A percentile compares a stretch with the other conserved stretches of the same genome.
Evolutionary conservation across 1,140 invertebrate species (phyloP).

Genomic region (Drosophila persimilis): DNA sequence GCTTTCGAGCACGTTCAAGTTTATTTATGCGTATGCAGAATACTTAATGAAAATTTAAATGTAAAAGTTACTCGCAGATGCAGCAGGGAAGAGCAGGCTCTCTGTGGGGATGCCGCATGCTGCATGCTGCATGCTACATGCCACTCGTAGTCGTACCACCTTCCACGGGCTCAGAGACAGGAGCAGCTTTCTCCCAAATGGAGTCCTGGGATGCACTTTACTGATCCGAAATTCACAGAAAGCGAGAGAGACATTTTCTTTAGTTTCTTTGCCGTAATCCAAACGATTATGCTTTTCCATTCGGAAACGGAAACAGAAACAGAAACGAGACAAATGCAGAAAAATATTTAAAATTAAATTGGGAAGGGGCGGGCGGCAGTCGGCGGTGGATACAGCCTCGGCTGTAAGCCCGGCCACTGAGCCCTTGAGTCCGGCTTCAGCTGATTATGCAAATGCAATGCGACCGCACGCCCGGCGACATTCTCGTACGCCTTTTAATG

Average conservation of each 20-base stretch:
- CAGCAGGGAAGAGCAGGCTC: conserved; percentile 20
- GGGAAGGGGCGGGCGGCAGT: conserved; percentile 2
- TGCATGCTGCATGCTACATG: conserved; percentile 12
- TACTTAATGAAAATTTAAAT: conserved; percentile 82
- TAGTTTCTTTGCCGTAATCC: conserved; percentile 15
- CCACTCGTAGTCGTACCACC: neutral
- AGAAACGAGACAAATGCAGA: conserved; percentile 12
- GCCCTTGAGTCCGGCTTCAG: conserved; percentile 54
- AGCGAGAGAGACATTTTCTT: conserved; percentile 14
- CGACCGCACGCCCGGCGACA: conserved; percentile 41
- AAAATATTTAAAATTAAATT: conserved; percentile 53
- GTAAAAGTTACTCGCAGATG: conserved; percentile 76
- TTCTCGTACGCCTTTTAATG: conserved; percentile 74
- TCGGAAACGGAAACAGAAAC: neutral
- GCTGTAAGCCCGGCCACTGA: conserved; percentile 44
- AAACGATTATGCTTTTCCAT: conserved; percentile 27
- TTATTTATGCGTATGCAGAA: conserved; percentile 82
- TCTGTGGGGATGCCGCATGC: conserved; percentile 3
- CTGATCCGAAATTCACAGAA: conserved; percentile 44
- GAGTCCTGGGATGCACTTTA: conserved; percentile 11
- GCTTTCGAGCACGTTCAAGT: conserved; percentile 78
- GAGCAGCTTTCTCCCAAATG: no score
- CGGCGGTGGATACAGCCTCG: conserved; percentile 3
- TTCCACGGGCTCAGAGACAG: no score
- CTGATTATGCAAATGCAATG: conserved; percentile 74